A percentile compares a stretch with the other conserved stretches of the same genome.
phyloP scores from a whole-genome alignment of 2,888 invertebrate genomes.

The Rhodophaea formosa region DNA sequence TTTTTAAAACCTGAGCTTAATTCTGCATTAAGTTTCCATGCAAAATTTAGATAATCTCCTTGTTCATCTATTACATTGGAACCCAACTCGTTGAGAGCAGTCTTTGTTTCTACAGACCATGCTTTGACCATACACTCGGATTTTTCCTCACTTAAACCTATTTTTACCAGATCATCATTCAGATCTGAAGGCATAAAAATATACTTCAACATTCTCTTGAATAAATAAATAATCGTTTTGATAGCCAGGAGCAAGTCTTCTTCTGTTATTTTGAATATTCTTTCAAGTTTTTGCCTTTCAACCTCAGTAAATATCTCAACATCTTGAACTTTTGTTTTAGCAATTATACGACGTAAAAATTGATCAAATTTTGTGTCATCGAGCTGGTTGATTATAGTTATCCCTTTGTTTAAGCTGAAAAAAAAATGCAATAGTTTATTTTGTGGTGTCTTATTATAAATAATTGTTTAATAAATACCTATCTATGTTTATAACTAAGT shows the following conservation, averaged over 20 bases:
- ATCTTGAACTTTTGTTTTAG: conserved; percentile 57
- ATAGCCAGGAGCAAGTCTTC: conserved; percentile 54
- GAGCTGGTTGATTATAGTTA: conserved; percentile 53
- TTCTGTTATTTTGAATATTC: conserved; percentile 60
- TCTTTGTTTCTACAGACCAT: conserved; percentile 65
- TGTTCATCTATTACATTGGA: conserved; percentile 39
- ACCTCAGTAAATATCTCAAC: conserved; percentile 64
- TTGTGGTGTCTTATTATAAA: neutral
- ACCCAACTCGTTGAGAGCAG: conserved; percentile 56
- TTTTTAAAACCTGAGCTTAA: conserved; percentile 66
- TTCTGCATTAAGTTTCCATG: conserved; percentile 70
- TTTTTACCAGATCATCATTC: conserved; percentile 52
- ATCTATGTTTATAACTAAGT: too few relatives aligned
- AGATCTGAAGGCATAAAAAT: conserved; percentile 69
- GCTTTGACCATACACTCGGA: conserved; percentile 60
- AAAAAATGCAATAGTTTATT: conserved; percentile 17
- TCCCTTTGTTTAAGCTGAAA: conserved; percentile 63
- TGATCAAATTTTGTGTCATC: conserved; percentile 68
- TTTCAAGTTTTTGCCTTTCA: conserved; percentile 59
- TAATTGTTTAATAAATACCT: too few relatives aligned
- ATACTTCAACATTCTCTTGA: conserved; percentile 61
- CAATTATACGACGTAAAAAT: conserved; percentile 59
- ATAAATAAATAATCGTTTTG: conserved; percentile 62
- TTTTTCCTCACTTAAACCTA: conserved; percentile 60
- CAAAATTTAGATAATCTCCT: conserved; percentile 46